phyloP scores from a whole-genome alignment of 2,797 vertebrate genomes.

The Tarsius wallacei region DNA sequence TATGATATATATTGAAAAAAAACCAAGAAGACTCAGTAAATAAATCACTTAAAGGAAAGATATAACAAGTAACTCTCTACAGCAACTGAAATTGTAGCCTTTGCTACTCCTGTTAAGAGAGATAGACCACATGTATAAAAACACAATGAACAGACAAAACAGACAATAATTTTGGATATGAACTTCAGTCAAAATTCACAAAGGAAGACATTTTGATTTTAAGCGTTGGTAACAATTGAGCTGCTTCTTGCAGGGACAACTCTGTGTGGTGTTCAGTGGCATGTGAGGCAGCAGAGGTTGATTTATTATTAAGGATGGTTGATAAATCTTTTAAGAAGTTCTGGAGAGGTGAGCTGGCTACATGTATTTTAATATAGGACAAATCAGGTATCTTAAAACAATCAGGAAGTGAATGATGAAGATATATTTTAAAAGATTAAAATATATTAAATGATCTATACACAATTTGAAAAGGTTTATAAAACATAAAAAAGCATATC shows the following conservation, averaged over 20 bases:
- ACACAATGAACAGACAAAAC: neutral
- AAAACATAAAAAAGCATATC: neutral
- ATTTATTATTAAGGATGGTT: neutral
- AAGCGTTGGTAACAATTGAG: neutral
- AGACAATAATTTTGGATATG: neutral
- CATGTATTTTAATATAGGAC: neutral
- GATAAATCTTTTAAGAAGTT: neutral
- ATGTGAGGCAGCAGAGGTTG: neutral
- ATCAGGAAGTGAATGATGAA: neutral
- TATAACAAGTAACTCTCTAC: neutral
- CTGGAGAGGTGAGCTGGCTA: neutral
- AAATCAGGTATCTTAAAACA: slow-evolving; percentile 6
- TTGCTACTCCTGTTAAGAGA: neutral
- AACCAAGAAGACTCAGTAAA: neutral
- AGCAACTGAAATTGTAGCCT: slow-evolving; percentile 5
- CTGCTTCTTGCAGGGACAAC: neutral
- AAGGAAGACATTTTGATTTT: slow-evolving; percentile 29
- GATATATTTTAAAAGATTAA: neutral
- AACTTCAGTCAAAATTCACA: slow-evolving; percentile 13
- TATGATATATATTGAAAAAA: slow-evolving; percentile 27
- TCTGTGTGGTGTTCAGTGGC: neutral
- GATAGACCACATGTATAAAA: neutral
- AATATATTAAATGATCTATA: neutral
- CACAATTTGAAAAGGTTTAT: slow-evolving; percentile 14
- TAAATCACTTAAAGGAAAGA: neutral